Base-by-base conservation (phyloP, 2,797 vertebrate species). In the Amphiprion clarkii region DNA sequence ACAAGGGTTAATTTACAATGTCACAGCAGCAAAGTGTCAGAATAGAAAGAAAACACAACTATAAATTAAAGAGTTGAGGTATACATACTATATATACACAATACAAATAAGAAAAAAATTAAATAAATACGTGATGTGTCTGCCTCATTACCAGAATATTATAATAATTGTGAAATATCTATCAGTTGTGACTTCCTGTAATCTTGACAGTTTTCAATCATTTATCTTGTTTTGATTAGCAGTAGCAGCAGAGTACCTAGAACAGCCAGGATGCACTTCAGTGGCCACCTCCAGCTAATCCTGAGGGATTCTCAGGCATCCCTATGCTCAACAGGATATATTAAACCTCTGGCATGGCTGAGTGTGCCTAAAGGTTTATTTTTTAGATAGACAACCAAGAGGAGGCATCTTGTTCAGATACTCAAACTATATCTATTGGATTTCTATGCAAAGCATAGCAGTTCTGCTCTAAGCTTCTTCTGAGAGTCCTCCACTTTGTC, bases 331-430 rank as follows among this genome's bases (percentile, higher is more conserved):
- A 60, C 44, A 54, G 56, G 48, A 64, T 29, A 46, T 63, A 65
- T 62, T 36, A 65, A 21, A 73, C 68, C 61, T 70, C 48, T 51
- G 36, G 44, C 5, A 2, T 29, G 12, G 25, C 33, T 33, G 29
- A 67, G 40, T 65, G 46, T 42, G 61, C 71, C 61, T 66, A 2
- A 7, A 80, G 67, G 52, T 76, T 66, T 74, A 54, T 66, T 76
- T 64, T 23, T 51, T 33, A 57, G 25, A 44, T 36, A 49, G 25
- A 71, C 49, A n/a, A 62, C 3, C 36, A 19, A 29, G 14, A 53
- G 66, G 33, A 68, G 17, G 36, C 6, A 19, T 69, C 53, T 25
- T 56, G 46, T 36, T 78, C 71, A 33, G 31, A 73, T 44, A 39
- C 31, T 29, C 21, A 40, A 53, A 68, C n/a, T 21, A 13, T 23